A percentile compares a stretch with the other conserved stretches of the same genome.
phyloP scores from a whole-genome alignment of 2,113 vertebrate species.

The Myotis davidii region DNA sequence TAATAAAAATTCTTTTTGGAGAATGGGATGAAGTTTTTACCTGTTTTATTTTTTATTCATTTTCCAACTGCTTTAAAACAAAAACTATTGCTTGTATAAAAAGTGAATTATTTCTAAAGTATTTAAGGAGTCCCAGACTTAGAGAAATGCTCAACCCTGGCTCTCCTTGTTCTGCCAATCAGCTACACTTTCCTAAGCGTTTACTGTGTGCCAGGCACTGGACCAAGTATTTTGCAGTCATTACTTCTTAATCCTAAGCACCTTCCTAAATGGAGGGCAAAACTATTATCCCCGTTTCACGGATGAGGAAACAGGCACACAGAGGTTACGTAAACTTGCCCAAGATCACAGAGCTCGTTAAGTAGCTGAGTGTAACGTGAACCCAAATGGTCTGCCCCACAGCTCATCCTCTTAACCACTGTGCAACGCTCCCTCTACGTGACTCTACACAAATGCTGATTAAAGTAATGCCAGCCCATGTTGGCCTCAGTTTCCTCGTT shows the following conservation, averaged over 20 bases:
- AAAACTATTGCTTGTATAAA: not conserved
- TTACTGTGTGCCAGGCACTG: not conserved
- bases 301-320: not conserved
- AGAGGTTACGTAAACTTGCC: not conserved
- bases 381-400: not conserved
- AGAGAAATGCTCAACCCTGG: not conserved
- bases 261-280: not conserved
- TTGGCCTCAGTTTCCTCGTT: not conserved
- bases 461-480: not conserved
- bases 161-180: not conserved
- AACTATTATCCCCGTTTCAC: not conserved
- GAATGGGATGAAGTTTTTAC: not conserved
- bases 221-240: not conserved
- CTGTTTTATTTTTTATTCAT: not conserved
- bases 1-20: not conserved
- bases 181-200: constrained; percentile 13
- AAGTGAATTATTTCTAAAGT: constrained; percentile 5
- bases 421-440: not conserved
- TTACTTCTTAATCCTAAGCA: not conserved
- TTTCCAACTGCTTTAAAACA: not conserved
- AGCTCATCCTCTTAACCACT: not conserved
- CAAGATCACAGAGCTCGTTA: not conserved
- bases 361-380: not conserved
- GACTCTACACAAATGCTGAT: not conserved
- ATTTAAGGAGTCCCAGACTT: not conserved